Conservation (phyloP, 1,140 invertebrate genomes). For the Heliconius congener region DNA sequence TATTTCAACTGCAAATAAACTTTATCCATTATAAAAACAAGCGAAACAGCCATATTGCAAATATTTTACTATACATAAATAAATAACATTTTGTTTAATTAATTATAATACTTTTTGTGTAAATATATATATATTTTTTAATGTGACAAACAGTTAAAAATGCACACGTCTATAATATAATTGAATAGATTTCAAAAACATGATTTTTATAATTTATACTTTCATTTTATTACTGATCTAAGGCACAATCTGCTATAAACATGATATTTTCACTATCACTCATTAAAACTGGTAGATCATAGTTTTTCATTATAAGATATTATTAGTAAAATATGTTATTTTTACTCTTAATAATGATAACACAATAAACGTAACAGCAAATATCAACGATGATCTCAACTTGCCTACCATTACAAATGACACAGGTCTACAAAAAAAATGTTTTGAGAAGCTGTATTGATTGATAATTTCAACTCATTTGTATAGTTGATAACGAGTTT, state of each 20-base stretch:
- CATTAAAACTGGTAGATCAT: conserved; percentile 60
- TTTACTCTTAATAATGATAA: conserved; percentile 59
- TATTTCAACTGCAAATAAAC: conserved; percentile 76
- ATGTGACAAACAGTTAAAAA: conserved; percentile 62
- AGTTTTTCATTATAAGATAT: conserved; percentile 40
- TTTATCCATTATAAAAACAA: conserved; percentile 68
- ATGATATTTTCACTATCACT: conserved; percentile 76
- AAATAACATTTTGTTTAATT: conserved; percentile 61
- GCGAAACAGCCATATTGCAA: conserved; percentile 75
- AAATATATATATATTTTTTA: conserved; percentile 54
- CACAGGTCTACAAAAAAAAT: too few relatives aligned
- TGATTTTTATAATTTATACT: conserved; percentile 43
- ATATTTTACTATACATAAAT: conserved; percentile 65
- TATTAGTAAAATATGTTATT: conserved; percentile 67
- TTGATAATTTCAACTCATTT: too few relatives aligned
- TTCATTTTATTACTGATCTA: conserved; percentile 71
- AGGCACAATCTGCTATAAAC: conserved; percentile 76
- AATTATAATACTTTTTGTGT: conserved; percentile 56
- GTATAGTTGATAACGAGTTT: too few relatives aligned
- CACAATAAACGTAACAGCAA: conserved; percentile 74
- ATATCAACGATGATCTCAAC: conserved; percentile 71
- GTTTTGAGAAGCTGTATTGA: too few relatives aligned
- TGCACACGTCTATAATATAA: conserved; percentile 64
- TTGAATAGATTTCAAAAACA: conserved; percentile 62
- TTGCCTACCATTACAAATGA: conserved; percentile 55